phyloP scores from a whole-genome alignment of 2,797 vertebrate genomes.

The Linurgus olivaceus region DNA sequence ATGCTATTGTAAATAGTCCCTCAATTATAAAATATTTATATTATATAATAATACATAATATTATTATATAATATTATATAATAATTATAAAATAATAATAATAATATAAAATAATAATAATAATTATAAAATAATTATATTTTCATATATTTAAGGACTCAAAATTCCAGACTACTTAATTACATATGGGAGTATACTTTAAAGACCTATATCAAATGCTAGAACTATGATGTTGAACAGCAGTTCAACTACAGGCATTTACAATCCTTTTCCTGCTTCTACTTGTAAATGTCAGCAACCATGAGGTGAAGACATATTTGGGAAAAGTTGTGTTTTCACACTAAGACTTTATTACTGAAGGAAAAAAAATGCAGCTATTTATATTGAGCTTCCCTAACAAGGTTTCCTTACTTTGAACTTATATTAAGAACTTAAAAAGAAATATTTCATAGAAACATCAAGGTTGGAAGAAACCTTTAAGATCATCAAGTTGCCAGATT shows the following conservation, averaged over 20 bases:
- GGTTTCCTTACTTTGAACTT: neutral
- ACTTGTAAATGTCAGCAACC: rapidly evolving
- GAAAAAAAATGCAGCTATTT: neutral
- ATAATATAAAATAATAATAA: no score
- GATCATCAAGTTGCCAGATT: neutral
- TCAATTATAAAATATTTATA: no score
- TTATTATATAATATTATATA: no score
- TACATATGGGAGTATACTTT: rapidly evolving
- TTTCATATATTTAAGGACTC: neutral
- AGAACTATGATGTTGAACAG: rapidly evolving
- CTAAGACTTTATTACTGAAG: neutral
- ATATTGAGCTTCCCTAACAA: neutral
- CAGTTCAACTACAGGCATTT: neutral
- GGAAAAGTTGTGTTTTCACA: rapidly evolving
- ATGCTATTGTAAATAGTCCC: rapidly evolving
- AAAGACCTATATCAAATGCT: neutral
- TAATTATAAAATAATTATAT: no score
- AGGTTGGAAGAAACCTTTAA: neutral
- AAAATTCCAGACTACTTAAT: neutral
- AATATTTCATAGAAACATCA: neutral
- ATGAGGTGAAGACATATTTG: rapidly evolving
- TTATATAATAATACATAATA: no score
- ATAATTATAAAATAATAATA: no score
- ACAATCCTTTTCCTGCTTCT: neutral
- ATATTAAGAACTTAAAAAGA: rapidly evolving